Percentiles rank a stretch among this genome's conserved stretches.
phyloP scores from a whole-genome alignment of 2,797 vertebrate species.

The Rhincodon typus region DNA sequence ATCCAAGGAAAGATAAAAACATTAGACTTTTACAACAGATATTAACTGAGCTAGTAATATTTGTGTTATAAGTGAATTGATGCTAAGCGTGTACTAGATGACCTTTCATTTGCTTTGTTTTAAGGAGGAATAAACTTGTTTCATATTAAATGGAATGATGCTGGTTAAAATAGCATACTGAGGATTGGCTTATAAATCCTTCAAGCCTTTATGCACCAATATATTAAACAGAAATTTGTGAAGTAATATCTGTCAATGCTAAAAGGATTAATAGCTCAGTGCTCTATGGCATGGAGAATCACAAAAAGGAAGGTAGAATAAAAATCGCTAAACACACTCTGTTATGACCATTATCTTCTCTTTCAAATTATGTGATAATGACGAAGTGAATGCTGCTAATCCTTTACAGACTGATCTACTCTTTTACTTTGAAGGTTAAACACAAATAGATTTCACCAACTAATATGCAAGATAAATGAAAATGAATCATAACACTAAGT shows the following conservation, averaged over 20 bases:
- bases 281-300: background rate
- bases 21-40: background rate
- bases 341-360: background rate
- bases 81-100: too few species aligned
- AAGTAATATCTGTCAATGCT: background rate
- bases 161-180: background rate
- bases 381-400: background rate
- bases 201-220: background rate
- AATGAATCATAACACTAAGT: background rate
- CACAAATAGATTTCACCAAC: background rate
- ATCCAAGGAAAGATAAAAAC: background rate
- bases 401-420: background rate
- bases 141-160: background rate
- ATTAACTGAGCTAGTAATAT: background rate
- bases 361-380: background rate
- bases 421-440: slow-evolving; percentile 13
- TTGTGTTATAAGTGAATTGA: background rate
- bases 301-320: background rate
- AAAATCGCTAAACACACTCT: too few species aligned
- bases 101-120: background rate
- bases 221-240: background rate
- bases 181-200: background rate
- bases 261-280: background rate
- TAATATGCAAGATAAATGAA: slow-evolving; percentile 18
- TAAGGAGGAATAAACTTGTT: background rate